Evolutionary conservation across 2,113 vertebrate species (phyloP), one percentile per base, ranked within the genome.

Genomic region (Hemicordylus capensis): DNA sequence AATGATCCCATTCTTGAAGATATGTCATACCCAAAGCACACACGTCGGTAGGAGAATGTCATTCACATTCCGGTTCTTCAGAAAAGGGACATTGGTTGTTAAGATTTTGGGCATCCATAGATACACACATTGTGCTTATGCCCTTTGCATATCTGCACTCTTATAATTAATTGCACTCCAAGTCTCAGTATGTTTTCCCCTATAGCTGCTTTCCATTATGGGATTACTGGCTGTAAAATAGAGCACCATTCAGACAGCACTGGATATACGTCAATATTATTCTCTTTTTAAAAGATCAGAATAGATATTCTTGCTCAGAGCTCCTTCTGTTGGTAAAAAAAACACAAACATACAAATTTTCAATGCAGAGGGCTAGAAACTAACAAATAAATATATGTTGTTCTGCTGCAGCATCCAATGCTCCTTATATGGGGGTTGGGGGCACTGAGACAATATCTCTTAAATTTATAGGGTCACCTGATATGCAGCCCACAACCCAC

Each of bases 51-150:
- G 54, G 6, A 51, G 11, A 34, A 42, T 26, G 44, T 72, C 26
- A 86, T 17, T 39, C 17, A 2, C n/a, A 66, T 76, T 31, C 39
- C 51, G 63, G 1, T 26, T 54, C 59, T 20, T 39, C 70, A 54
- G 48, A 1, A 82, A 87, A 87, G 44, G 82, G 28, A 26, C 28
- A 19, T 19, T 10, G 28, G 15, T 19, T 77, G 1, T 37, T 19
- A 28, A 17, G 87, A 58, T 90, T 28, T 48, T 82, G 69, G 73
- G 74, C 24, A 83, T 84, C 78, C n/a, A 77, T n/a, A n/a, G n/a
- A 73, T 39, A 12, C 48, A 51, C 48, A 51, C 12, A 51, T 51
- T 51, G 48, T 51, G 48, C 48, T 51, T 12, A 51, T 51, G 48
- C 48, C 12, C 48, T 6, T 12, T 51, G 48, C 48, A 51, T 51